Percentiles rank a stretch among this genome's conserved stretches.
These are phyloP conservation scores for Lytechinus pictus DNA, from an alignment of 35 echinoderm and acorn worm genomes.

Conservation along the genomic window DNA sequence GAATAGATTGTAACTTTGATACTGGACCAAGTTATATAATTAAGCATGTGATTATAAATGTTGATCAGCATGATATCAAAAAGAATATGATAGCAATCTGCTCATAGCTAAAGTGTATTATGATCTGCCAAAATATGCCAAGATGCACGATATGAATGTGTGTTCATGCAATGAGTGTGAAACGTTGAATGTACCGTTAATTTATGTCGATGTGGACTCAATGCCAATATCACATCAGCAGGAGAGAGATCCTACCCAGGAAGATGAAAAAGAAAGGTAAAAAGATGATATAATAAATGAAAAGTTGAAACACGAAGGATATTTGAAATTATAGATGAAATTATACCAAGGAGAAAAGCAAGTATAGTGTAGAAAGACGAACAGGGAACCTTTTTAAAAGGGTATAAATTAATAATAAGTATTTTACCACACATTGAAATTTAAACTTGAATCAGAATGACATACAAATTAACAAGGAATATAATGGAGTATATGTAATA, in stretches of 20 bases:
- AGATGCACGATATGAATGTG: neutral
- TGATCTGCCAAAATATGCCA: neutral
- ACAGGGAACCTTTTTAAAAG: neutral
- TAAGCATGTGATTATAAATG: neutral
- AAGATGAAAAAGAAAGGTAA: neutral
- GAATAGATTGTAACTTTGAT: neutral
- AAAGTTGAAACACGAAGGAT: neutral
- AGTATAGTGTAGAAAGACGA: neutral
- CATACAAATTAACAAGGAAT: too few relatives aligned
- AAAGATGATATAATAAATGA: neutral
- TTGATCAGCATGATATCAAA: neutral
- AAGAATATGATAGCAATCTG: too few relatives aligned
- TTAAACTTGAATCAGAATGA: too few relatives aligned
- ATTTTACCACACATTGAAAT: too few relatives aligned
- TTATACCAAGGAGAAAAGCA: neutral
- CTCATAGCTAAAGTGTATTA: neutral
- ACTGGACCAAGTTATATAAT: neutral
- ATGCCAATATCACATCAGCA: constrained; percentile 42
- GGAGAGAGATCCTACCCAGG: constrained; percentile 22
- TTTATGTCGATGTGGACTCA: constrained; percentile 48
- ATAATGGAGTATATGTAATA: too few relatives aligned
- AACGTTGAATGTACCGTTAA: constrained; percentile 16
- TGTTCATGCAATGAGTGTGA: constrained; percentile 1
- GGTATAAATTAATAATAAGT: too few relatives aligned
- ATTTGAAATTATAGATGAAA: neutral